Evolutionary conservation across 2,888 invertebrate species (phyloP), one percentile per base, ranked within the genome.

Genomic region (Meganola albula): DNA sequence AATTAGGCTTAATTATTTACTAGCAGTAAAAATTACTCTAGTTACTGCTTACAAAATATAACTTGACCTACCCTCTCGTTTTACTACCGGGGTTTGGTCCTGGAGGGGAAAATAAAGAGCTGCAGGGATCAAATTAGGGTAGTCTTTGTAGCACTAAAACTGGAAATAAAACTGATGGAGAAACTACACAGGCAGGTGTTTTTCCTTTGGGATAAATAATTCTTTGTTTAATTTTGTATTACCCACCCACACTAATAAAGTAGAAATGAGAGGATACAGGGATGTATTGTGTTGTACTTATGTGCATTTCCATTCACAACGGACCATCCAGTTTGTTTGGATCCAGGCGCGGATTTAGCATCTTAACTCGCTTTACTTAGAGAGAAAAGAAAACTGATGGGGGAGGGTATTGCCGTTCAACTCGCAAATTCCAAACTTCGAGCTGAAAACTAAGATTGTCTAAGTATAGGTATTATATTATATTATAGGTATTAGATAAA

Each of bases 1-100:
- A 85, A 85, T 85, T 85, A 83, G 75, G 70, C 53, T 72, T 77
- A 78, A 79, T 82, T 83, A 82, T 85, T 83, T 82, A 83, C 80
- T 74, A 72, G 73, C 71, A 77, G 66, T 85, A 80, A 83, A 84
- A 77, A 74, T 53, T 64, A 63, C 63, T 63, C n/a, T n/a, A n/a
- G 70, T 67, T 72, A 71, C 70, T 37, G 66, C 58, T 48, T 55
- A 58, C 55, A 61, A 72, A 72, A 53, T 40, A 44, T 58, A 69
- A 53, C 49, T 40, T 64, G 79, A 75, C 60, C 77, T 68, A 54
- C 66, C 63, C 61, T 58, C 44, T 49, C 44, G 23, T 39, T 36
- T 44, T 32, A 55, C 44, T 37, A 49, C 51, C 43, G 40, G 56
- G 53, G 51, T 28, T 41, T 34, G 39, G 41, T 20, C 27, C 23